phyloP scores from a whole-genome alignment of 2,888 invertebrate genomes.

The Acanthosepion lycidas region DNA sequence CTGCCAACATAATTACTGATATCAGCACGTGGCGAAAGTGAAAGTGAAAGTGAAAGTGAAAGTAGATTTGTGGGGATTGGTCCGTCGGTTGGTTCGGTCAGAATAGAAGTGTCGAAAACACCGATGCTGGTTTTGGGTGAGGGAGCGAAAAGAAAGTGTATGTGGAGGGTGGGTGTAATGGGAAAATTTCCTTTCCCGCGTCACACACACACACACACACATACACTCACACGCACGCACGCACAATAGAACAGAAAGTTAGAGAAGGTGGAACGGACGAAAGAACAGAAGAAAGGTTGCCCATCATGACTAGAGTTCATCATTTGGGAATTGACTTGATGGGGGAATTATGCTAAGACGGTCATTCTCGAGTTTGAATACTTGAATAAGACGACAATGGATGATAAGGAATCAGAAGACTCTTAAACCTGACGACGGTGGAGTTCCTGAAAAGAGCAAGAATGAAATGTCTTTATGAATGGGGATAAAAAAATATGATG shows the following conservation, averaged over 20 bases:
- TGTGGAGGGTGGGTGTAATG: background rate
- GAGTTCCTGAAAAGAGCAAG: background rate
- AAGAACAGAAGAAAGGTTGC: slow-evolving; percentile 33
- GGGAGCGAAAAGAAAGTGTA: background rate
- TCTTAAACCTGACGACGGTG: background rate
- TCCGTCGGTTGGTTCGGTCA: background rate
- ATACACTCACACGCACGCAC: background rate
- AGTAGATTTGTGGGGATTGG: slow-evolving; percentile 3
- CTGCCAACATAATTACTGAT: background rate
- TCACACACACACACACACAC: background rate
- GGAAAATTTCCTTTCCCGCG: background rate
- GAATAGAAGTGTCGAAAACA: slow-evolving; percentile 17
- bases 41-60: background rate
- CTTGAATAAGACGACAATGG: background rate
- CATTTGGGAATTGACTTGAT: slow-evolving; percentile 33
- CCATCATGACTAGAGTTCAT: slow-evolving; percentile 22
- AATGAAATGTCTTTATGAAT: background rate
- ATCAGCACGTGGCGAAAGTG: background rate
- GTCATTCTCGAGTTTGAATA: background rate
- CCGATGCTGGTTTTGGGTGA: background rate
- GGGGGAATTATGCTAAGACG: slow-evolving; percentile 33
- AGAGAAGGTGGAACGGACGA: background rate
- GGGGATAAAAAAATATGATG: background rate
- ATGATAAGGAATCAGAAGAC: background rate
- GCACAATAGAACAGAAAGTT: background rate